Conservation (phyloP, 2,888 invertebrate species). For the Zootermopsis nevadensis region DNA sequence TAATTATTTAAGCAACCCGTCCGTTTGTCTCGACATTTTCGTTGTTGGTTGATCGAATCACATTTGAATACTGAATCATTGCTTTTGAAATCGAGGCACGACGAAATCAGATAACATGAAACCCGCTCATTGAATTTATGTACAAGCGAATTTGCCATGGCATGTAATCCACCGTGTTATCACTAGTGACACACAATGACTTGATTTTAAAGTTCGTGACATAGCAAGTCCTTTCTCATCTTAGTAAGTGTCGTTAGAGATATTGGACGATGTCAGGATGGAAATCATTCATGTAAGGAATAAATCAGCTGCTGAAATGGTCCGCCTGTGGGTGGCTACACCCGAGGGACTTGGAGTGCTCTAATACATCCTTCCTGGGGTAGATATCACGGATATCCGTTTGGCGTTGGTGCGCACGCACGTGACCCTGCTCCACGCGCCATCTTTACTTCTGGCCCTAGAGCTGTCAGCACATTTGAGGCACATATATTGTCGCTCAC, state of each 20-base stretch:
- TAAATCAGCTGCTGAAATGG: not conserved
- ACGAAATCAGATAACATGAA: not conserved
- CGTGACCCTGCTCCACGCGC: not conserved
- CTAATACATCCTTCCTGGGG: constrained; percentile 46
- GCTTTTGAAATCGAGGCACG: not conserved
- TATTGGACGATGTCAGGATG: not conserved
- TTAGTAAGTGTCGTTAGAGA: not conserved
- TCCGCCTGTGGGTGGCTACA: not conserved
- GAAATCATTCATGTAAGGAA: too few relatives aligned
- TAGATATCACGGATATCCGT: constrained; percentile 47
- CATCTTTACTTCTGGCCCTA: not conserved
- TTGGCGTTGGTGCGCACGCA: constrained; percentile 26
- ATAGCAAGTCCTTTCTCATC: not conserved
- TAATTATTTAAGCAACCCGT: too few relatives aligned
- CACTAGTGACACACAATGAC: not conserved
- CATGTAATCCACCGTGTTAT: not conserved
- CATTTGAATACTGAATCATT: not conserved
- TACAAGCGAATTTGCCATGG: not conserved
- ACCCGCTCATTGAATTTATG: not conserved
- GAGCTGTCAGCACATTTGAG: too few relatives aligned
- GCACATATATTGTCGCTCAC: too few relatives aligned
- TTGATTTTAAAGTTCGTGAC: constrained; percentile 20
- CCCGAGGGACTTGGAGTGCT: not conserved
- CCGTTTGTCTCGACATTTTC: not conserved
- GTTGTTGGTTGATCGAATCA: not conserved